Evolutionary conservation across 2,888 invertebrate species (phyloP), one percentile per base, ranked within the genome.

Genomic region (Allolobophora icterica): DNA sequence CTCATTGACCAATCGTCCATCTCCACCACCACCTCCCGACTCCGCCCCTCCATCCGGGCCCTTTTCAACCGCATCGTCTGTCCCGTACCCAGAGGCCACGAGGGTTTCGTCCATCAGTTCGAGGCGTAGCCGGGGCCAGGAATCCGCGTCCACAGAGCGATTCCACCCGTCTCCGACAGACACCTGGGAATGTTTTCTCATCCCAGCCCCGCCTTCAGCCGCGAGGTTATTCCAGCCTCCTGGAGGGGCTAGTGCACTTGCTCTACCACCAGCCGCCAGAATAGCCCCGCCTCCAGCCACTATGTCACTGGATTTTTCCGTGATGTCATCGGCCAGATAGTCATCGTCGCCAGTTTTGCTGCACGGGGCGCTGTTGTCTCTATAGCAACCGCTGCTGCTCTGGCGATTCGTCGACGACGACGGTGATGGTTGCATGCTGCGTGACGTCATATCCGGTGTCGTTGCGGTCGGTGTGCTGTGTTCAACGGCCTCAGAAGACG

Each of bases 401-500:
- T 91, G 91, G 30, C 89, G n/a, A 84, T 84, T 71, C 3, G 42
- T 83, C 42, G 83, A 58, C n/a, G 89, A 83, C 33, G 45, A 90
- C 35, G 91, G 90, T 21, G 90, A 90, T 21, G 84, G 35, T 30
- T 83, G 84, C 42, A 84, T 83, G 40, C 84, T 90, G n/a, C 84
- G 84, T 40, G 90, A 84, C 40, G 84, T 90, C 52, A 83, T 45
- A 33, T 71, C 71, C 38, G 84, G 90, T 17, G 90, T 84, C 34
- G 90, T 90, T 19, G 92, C 45, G 45, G 91, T 45, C 8, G 89
- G 42, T 11, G 40, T 89, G 38, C 90, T 91, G 38, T 91, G 90
- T 13, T 92, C 92, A 13, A 91, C 90, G 34, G 40, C 91, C 38
- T 91, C 91, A 21, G 92, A 92, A 40, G 91, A 90, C 38, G 91